These are phyloP conservation scores for Rhynchophorus ferrugineus DNA, from an alignment of 1,140 invertebrate species.

Conservation along the genomic window DNA sequence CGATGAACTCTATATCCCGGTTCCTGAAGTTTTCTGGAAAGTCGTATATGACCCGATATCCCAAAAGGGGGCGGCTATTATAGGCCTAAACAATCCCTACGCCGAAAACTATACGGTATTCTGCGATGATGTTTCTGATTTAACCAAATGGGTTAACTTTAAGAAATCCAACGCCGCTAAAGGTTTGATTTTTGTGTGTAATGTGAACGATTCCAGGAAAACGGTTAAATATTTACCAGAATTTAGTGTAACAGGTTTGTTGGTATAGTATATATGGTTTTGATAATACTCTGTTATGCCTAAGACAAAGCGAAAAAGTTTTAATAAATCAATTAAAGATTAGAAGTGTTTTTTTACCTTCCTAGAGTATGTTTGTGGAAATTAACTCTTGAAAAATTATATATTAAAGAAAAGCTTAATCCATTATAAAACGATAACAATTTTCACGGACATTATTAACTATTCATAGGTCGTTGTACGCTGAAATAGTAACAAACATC, in stretches of 20 bases:
- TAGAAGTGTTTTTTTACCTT: too few species aligned
- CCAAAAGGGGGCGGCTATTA: constrained; percentile 49
- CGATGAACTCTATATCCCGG: constrained; percentile 42
- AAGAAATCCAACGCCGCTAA: constrained; percentile 35
- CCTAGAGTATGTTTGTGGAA: too few species aligned
- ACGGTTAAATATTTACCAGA: constrained; percentile 33
- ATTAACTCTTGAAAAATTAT: too few species aligned
- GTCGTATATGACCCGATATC: constrained; percentile 48
- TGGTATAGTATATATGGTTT: too few species aligned
- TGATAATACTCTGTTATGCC: too few species aligned
- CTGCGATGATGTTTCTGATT: constrained; percentile 48
- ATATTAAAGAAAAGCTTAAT: too few species aligned
- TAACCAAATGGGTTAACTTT: constrained; percentile 45
- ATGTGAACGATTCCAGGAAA: constrained; percentile 50
- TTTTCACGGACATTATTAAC: too few species aligned
- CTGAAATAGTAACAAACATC: not conserved
- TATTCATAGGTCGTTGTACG: not conserved
- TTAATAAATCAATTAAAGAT: too few species aligned
- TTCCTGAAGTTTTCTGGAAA: constrained; percentile 56
- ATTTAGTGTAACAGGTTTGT: not conserved
- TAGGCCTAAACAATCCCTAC: constrained; percentile 60
- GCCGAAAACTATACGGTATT: constrained; percentile 37
- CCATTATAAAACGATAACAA: too few species aligned
- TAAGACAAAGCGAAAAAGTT: too few species aligned
- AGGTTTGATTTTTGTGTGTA: constrained; percentile 60